Evolutionary conservation across 2,888 invertebrate genomes (phyloP).

Genomic region (Drymonia ruficornis): DNA sequence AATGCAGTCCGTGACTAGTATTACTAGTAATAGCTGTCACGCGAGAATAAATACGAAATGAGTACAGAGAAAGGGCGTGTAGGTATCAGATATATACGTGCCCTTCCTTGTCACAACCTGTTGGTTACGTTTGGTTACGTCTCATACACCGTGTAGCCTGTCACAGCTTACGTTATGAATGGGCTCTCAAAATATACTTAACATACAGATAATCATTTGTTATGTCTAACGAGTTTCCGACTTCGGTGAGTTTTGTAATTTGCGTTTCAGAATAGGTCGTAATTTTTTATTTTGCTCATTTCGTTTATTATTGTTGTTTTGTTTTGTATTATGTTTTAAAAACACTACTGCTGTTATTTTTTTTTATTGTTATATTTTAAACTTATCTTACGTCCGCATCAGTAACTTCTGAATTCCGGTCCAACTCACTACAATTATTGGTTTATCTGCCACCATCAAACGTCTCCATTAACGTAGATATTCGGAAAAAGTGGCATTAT

Average conservation of each 20-base stretch:
- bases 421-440: no score
- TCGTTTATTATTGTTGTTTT: no score
- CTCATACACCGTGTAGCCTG: constrained; percentile 24
- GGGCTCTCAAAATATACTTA: background rate
- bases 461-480: no score
- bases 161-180: constrained; percentile 12
- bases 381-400: no score
- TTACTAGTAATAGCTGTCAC: constrained; percentile 23
- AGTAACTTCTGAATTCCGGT: no score
- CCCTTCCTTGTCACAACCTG: constrained; percentile 55
- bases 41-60: constrained; percentile 37
- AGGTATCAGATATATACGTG: constrained; percentile 39
- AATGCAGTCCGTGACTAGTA: no score
- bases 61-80: constrained; percentile 58
- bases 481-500: no score
- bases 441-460: no score
- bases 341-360: no score
- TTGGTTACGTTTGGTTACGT: constrained; percentile 47
- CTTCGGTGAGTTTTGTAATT: constrained; percentile 18
- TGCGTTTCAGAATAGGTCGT: constrained; percentile 3
- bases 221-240: constrained; percentile 31
- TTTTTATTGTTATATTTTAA: background rate
- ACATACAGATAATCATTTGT: no score
- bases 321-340: no score
- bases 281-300: background rate